These are phyloP conservation scores for Caenorhabditis auriculariae DNA, from an alignment of 2,888 invertebrate genomes.

Conservation along the genomic window DNA sequence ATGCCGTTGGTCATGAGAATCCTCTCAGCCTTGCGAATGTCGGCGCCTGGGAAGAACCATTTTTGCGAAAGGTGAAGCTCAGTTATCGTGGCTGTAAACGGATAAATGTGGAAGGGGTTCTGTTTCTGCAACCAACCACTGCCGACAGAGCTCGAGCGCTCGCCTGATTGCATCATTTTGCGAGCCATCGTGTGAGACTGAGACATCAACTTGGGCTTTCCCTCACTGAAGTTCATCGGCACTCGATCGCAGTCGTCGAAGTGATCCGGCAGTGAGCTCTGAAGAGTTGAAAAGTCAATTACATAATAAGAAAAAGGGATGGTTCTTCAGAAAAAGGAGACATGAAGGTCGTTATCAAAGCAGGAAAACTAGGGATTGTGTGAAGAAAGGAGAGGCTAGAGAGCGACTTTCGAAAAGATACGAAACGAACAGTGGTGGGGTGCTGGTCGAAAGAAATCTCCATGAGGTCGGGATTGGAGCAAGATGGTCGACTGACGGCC, in stretches of 20 bases:
- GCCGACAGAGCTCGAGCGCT: no score
- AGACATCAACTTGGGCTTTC: conserved; percentile 13
- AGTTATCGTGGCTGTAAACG: conserved; percentile 8
- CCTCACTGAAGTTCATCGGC: conserved; percentile 27
- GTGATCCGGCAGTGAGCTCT: conserved; percentile 23
- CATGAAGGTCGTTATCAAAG: no score
- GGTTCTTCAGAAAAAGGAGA: no score
- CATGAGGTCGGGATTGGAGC: conserved; percentile 18
- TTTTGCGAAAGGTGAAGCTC: conserved; percentile 30
- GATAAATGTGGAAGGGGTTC: no score
- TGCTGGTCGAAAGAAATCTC: conserved; percentile 25
- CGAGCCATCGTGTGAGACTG: conserved; percentile 20
- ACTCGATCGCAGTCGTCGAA: conserved; percentile 41
- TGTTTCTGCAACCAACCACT: no score
- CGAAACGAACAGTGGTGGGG: conserved; percentile 25
- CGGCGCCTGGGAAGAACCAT: conserved; percentile 39
- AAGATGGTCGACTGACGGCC: conserved; percentile 5
- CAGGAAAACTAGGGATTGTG: no score
- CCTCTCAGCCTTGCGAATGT: conserved; percentile 21
- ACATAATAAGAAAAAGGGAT: no score
- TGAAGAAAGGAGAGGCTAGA: no score
- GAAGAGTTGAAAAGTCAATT: not conserved
- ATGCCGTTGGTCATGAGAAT: conserved; percentile 34
- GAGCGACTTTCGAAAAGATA: no score
- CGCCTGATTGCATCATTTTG: not conserved